Evolutionary conservation across 2,797 vertebrate genomes (phyloP).

Genomic region (Adrianichthys oophorus): DNA sequence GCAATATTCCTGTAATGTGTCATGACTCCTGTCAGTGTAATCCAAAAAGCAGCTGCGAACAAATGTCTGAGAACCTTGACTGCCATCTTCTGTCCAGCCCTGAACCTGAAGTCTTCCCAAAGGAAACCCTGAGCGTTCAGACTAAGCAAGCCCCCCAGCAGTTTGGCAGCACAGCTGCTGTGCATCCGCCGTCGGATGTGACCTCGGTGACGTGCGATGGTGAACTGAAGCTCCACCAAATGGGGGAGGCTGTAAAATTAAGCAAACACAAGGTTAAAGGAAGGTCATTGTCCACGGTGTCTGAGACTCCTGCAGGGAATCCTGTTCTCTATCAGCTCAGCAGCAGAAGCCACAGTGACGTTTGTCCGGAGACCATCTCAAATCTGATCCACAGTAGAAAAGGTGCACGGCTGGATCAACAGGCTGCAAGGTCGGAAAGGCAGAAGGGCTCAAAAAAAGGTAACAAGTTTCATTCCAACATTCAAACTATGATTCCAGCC

Average conservation of each 20-base stretch:
- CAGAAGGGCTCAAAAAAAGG: conserved; percentile 69
- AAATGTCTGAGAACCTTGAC: conserved; percentile 10
- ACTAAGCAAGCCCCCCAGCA: conserved; percentile 65
- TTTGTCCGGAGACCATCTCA: conserved; percentile 74
- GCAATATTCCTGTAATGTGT: conserved; percentile 30
- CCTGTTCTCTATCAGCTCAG: conserved; percentile 66
- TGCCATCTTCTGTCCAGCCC: conserved; percentile 19
- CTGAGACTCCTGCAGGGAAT: conserved; percentile 69
- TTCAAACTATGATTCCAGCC: background rate
- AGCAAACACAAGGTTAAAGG: conserved; percentile 73
- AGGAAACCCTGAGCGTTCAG: conserved; percentile 59
- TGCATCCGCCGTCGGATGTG: conserved; percentile 13
- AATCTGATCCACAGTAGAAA: conserved; percentile 66
- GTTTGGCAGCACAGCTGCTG: conserved; percentile 28
- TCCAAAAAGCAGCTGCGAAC: conserved; percentile 22
- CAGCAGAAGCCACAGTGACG: conserved; percentile 77
- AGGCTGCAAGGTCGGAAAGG: conserved; percentile 66
- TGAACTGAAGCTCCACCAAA: conserved; percentile 28
- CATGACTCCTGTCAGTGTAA: conserved; percentile 35
- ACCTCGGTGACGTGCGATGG: conserved; percentile 11
- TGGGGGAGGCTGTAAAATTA: conserved; percentile 50
- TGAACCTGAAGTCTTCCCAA: conserved; percentile 42
- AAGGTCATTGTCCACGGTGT: conserved; percentile 74
- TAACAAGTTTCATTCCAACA: conserved; percentile 37
- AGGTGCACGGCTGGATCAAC: conserved; percentile 49